phyloP scores from a whole-genome alignment of 2,113 vertebrate genomes.

The Hypomesus transpacificus region DNA sequence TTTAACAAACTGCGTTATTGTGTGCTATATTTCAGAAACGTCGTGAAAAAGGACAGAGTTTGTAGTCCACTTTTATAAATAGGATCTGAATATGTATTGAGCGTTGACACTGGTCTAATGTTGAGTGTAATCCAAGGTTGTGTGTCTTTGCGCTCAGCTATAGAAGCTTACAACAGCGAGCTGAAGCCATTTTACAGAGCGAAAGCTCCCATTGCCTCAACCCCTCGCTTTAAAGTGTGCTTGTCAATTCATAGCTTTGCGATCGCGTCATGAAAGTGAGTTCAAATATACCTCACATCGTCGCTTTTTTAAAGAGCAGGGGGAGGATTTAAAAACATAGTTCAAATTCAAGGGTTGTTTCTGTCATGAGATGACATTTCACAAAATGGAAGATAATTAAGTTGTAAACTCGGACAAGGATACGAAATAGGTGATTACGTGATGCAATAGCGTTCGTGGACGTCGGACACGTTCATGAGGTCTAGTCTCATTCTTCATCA shows the following conservation, averaged over 20 bases:
- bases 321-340: background rate
- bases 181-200: background rate
- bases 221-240: too few relatives aligned
- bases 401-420: constrained; percentile 31
- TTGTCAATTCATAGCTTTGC: background rate
- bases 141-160: constrained; percentile 14
- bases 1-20: background rate
- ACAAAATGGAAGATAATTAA: constrained; percentile 80
- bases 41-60: background rate
- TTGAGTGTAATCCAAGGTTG: constrained; percentile 6
- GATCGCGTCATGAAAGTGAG: background rate
- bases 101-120: too few relatives aligned
- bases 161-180: constrained; percentile 19
- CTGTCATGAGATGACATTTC: constrained; percentile 73
- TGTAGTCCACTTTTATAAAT: background rate
- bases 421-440: background rate
- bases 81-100: background rate
- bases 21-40: background rate
- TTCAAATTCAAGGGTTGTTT: constrained; percentile 71
- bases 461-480: background rate
- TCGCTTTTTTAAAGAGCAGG: background rate
- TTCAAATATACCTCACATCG: background rate
- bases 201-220: too few relatives aligned
- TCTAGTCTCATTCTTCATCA: background rate
- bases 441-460: constrained; percentile 34